Evolutionary conservation across 1,140 invertebrate genomes (phyloP).

Genomic region (Palaemon carinicauda): DNA sequence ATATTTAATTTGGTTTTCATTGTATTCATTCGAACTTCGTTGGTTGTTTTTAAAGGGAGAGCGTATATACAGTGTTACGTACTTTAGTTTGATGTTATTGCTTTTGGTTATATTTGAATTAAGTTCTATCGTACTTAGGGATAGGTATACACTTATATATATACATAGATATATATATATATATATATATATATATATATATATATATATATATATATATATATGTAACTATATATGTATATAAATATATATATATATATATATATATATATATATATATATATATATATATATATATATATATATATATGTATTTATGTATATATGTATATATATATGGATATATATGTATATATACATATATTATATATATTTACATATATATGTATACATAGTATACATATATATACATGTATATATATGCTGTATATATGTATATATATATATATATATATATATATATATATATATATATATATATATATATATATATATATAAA

Average conservation of each 20-base stretch:
- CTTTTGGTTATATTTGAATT: too few relatives aligned
- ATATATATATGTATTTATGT: background rate
- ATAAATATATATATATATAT: background rate
- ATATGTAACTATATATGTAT: background rate
- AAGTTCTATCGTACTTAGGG: too few relatives aligned
- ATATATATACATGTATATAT: background rate
- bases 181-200: constrained; percentile 9
- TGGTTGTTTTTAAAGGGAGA: too few relatives aligned
- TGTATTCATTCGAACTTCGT: too few relatives aligned
- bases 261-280: too few relatives aligned
- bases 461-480: too few relatives aligned
- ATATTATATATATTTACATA: background rate
- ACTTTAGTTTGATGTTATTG: too few relatives aligned
- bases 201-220: constrained; percentile 9
- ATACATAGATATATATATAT: background rate
- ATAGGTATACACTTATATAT: background rate
- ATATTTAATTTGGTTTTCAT: too few relatives aligned
- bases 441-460: too few relatives aligned
- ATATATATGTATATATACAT: background rate
- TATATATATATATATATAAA: background rate
- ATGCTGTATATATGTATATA: too few relatives aligned
- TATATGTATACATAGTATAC: background rate
- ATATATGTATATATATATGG: background rate
- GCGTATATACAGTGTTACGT: too few relatives aligned
- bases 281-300: too few relatives aligned